These are phyloP conservation scores for Microtus richardsoni DNA, from an alignment of 2,113 vertebrate genomes.

Conservation along the genomic window DNA sequence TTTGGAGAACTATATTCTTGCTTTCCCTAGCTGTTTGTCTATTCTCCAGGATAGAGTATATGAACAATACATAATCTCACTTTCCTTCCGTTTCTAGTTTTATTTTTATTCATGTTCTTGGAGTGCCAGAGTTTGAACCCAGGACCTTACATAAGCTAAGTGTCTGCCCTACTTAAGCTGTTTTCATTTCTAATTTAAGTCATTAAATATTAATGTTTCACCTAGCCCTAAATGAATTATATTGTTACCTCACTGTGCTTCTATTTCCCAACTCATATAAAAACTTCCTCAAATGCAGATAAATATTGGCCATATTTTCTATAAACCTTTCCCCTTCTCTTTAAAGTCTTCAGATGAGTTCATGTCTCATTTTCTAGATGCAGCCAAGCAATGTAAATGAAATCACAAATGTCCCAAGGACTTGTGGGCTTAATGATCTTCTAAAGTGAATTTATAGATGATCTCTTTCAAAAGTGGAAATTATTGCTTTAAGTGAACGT, in stretches of 20 bases:
- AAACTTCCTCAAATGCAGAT: background rate
- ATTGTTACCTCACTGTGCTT: background rate
- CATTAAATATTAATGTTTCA: background rate
- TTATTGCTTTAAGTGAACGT: background rate
- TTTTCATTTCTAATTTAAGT: background rate
- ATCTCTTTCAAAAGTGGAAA: constrained; percentile 12
- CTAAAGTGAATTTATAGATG: background rate
- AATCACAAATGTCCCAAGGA: constrained; percentile 32
- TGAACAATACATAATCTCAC: background rate
- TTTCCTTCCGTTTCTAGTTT: background rate
- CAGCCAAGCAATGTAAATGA: constrained; percentile 18
- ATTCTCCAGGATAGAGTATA: background rate
- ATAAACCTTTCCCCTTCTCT: background rate
- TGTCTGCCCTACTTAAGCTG: background rate
- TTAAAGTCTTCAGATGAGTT: constrained; percentile 16
- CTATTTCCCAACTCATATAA: background rate
- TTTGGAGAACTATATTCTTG: background rate
- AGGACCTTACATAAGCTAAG: background rate
- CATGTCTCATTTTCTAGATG: constrained; percentile 14
- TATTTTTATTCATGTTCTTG: background rate
- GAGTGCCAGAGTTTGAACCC: background rate
- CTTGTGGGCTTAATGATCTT: background rate
- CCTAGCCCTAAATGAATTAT: background rate
- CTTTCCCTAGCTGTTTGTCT: background rate
- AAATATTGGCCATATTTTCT: background rate